Base-by-base conservation (phyloP, 2,888 invertebrate genomes). In the Rhamnusium bicolor region DNA sequence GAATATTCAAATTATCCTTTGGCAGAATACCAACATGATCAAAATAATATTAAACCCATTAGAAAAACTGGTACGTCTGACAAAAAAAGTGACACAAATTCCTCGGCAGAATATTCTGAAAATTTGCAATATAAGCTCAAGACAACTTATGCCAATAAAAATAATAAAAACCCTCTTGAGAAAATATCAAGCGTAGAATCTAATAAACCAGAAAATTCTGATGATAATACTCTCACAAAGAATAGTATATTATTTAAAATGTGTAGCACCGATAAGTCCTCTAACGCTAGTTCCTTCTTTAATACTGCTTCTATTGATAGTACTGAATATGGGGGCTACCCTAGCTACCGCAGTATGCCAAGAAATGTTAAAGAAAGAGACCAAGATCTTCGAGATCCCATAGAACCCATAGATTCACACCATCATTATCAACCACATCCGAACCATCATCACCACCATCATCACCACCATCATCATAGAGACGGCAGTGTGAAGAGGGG, bases 401-500 rank as follows among this genome's bases (percentile, higher is more conserved):
- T 85, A 60, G 87, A 86, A 75, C 81, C 82, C 60, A 69, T 84
- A 54, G 83, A 85, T 69, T 80, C 76, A 46, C 80, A 79, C 65
- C 80, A 79, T 47, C 77, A 81, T 51, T 85, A 82, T 29, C 81
- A 79, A 51, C 82, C 81, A 19, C 76, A 56, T 67, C 69, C 75
- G 32, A 80, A 76, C 71, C 75, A 82, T 61, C 76, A 78, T 49
- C 80, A 79, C 56, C 86, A 89, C 40, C 80, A 83, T 61, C 77
- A 79, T 63, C 84, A 85, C 58, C 84, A 84, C 27, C 84, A 83
- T 72, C 83, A 84, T 60, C 85, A 90, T 76, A 90, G 89, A 75
- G 91, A 91, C 68, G 89, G 91, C 40, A 92, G 91, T 79, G 91
- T 91, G 70, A 91, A 88, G 75, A 84, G 91, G 86, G 87, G 91